A percentile compares a stretch with the other conserved stretches of the same genome.
phyloP scores from a whole-genome alignment of 2,113 vertebrate genomes.

The Ivindomyrus marchei region DNA sequence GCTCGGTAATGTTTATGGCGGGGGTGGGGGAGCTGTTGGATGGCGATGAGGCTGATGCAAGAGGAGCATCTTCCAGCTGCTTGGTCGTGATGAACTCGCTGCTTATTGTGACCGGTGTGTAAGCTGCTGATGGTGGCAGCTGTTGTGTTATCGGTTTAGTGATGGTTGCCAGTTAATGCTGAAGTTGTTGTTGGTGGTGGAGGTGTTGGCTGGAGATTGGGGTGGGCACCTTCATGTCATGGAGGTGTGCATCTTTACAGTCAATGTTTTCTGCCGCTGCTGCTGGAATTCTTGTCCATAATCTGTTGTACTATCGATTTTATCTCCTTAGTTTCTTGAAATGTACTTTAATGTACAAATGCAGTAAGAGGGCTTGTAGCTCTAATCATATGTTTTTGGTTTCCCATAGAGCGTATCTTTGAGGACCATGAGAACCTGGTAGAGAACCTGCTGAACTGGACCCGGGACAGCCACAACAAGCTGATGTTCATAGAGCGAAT shows the following conservation, averaged over 20 bases:
- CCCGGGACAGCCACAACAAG: constrained; percentile 96
- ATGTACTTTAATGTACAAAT: not conserved
- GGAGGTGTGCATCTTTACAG: not conserved
- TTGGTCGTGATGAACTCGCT: not conserved
- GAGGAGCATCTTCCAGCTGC: not conserved
- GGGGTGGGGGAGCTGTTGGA: not conserved
- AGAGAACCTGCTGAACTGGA: constrained; percentile 97
- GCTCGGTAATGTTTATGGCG: not conserved
- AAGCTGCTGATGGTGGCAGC: not conserved
- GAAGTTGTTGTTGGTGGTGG: not conserved
- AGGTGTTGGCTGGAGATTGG: not conserved
- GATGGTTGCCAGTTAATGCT: not conserved
- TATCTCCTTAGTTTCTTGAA: not conserved
- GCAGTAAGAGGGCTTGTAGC: not conserved
- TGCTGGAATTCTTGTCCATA: not conserved
- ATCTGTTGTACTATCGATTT: not conserved
- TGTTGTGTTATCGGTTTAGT: not conserved
- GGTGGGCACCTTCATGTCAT: not conserved
- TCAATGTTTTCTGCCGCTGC: not conserved
- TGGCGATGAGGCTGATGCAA: not conserved
- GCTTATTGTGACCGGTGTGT: not conserved
- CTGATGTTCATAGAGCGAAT: constrained; percentile 95
- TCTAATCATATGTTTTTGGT: not conserved
- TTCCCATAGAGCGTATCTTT: constrained; percentile 82
- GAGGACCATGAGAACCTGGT: constrained; percentile 98